Conservation (phyloP, 1,140 invertebrate species). For the Leptinotarsa lineolata region DNA sequence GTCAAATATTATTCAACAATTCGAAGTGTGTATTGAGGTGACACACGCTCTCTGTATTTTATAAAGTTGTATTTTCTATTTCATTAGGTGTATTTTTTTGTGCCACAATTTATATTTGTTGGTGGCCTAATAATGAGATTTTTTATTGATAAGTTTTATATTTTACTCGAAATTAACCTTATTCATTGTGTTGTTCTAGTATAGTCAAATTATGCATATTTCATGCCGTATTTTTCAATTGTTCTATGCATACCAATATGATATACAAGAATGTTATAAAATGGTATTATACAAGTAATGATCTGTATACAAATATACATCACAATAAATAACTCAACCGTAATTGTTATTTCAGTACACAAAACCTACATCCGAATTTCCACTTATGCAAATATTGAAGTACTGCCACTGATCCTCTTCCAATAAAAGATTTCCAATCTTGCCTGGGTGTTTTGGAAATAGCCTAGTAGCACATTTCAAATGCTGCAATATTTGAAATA, state of each 20-base stretch:
- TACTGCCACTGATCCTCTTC: too few relatives aligned
- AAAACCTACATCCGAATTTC: too few relatives aligned
- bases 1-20: slow-evolving; percentile 4
- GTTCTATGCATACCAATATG: neutral
- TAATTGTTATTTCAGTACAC: neutral
- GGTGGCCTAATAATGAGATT: neutral
- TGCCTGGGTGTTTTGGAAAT: too few relatives aligned
- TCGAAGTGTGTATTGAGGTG: neutral
- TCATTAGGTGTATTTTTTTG: neutral
- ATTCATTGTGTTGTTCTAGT: neutral
- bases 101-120: slow-evolving; percentile 6
- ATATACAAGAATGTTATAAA: neutral
- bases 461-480: too few relatives aligned
- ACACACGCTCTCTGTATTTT: neutral
- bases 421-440: too few relatives aligned
- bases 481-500: too few relatives aligned
- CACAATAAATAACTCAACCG: neutral
- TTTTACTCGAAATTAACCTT: neutral
- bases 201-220: neutral
- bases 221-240: neutral
- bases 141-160: slow-evolving; percentile 1
- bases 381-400: too few relatives aligned
- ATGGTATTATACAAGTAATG: neutral
- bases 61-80: neutral
- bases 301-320: slow-evolving; percentile 6